Conservation (phyloP, 2,888 invertebrate species). For the Clunio marinus region DNA sequence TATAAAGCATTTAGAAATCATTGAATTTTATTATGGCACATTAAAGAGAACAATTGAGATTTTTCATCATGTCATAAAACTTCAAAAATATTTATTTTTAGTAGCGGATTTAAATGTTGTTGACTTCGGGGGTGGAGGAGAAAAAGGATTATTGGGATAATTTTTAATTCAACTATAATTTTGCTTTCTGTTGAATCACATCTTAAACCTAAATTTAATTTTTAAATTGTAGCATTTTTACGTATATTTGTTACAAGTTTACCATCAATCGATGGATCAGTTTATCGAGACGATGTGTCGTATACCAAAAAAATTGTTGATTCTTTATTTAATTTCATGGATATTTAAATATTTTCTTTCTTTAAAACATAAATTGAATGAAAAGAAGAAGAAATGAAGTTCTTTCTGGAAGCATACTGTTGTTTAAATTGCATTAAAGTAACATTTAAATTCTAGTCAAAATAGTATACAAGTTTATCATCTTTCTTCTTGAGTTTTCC, state of each 20-base stretch:
- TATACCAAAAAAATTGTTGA: conserved; percentile 33
- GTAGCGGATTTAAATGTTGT: no score
- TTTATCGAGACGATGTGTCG: conserved; percentile 23
- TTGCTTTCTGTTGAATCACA: background rate
- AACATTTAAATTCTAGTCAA: conserved; percentile 26
- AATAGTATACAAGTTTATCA: conserved; percentile 34
- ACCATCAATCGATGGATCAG: background rate
- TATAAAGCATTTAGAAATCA: conserved; percentile 35
- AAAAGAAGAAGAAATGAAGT: no score
- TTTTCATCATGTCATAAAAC: no score
- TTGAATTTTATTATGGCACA: conserved; percentile 41
- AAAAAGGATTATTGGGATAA: no score
- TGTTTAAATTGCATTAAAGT: conserved; percentile 11
- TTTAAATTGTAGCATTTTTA: no score
- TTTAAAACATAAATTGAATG: conserved; percentile 27
- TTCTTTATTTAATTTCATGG: background rate
- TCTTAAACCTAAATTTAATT: no score
- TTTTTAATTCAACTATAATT: no score
- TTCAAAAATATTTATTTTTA: no score
- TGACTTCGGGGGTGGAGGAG: no score
- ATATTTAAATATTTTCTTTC: background rate
- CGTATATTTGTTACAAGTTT: conserved; percentile 38
- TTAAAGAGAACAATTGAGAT: conserved; percentile 41
- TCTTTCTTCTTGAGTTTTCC: no score
- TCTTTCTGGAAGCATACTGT: conserved; percentile 15